Evolutionary conservation across 2,113 vertebrate genomes (phyloP).

Genomic region (Clarias gariepinus): DNA sequence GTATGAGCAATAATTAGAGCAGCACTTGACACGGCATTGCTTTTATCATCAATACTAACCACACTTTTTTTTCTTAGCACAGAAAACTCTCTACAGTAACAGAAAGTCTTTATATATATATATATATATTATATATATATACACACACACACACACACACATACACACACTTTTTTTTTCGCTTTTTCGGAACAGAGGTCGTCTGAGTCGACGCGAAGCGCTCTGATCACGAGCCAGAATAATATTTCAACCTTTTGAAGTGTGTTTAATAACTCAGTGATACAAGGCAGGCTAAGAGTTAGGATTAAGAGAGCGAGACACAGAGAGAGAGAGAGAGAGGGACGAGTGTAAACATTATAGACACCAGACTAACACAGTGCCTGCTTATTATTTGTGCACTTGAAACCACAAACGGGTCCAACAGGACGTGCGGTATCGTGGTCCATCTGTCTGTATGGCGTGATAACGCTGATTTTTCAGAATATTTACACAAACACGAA

Average conservation of each 20-base stretch:
- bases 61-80: neutral
- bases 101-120: neutral
- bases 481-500: neutral
- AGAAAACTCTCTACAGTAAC: neutral
- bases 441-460: neutral
- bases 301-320: neutral
- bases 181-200: too few species aligned
- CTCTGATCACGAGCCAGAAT: neutral
- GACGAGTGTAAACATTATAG: neutral
- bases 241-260: neutral
- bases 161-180: too few species aligned
- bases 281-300: neutral
- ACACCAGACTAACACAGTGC: neutral
- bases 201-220: neutral
- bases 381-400: neutral
- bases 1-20: too few species aligned
- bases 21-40: too few species aligned
- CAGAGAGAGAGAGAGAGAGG: neutral
- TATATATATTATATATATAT: too few species aligned
- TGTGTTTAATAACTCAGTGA: neutral
- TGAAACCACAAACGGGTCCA: neutral
- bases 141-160: neutral
- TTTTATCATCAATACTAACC: too few species aligned
- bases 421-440: neutral
- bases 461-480: neutral